Evolutionary conservation across 2,888 invertebrate genomes (phyloP).

Genomic region (Callimorpha dominula): DNA sequence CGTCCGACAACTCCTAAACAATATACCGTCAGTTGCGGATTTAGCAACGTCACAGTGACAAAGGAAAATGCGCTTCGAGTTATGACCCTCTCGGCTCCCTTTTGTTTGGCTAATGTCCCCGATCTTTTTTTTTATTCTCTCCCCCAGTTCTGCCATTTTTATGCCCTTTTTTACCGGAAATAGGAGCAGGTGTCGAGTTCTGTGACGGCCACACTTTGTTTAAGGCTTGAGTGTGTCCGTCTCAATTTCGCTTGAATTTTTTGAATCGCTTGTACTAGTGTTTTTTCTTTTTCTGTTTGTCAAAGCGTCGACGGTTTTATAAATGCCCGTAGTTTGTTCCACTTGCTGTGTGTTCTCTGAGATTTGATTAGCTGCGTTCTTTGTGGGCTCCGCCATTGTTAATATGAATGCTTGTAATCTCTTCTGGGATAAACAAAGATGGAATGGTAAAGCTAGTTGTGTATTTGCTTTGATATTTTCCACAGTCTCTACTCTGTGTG

Average conservation of each 20-base stretch:
- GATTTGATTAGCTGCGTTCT: conserved; percentile 30
- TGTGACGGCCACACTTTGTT: conserved; percentile 68
- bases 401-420: conserved; percentile 14
- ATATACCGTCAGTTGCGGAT: conserved; percentile 73
- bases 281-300: conserved; percentile 13
- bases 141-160: conserved; percentile 60
- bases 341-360: conserved; percentile 21
- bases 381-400: conserved; percentile 9
- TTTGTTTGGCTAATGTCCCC: conserved; percentile 79
- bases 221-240: conserved; percentile 59
- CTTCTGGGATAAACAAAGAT: conserved; percentile 4
- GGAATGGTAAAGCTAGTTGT: neutral
- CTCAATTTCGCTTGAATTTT: conserved; percentile 59
- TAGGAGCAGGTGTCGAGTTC: conserved; percentile 69
- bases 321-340: conserved; percentile 19
- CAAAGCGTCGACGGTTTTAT: conserved; percentile 22
- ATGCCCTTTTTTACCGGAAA: conserved; percentile 59
- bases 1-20: conserved; percentile 63
- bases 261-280: conserved; percentile 44
- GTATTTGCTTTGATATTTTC: neutral
- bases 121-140: conserved; percentile 60
- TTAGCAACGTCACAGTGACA: conserved; percentile 78
- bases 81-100: conserved; percentile 79
- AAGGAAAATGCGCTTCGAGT: conserved; percentile 78
- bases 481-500: neutral